These are phyloP conservation scores for Pelvicachromis taeniatus DNA, from an alignment of 2,113 vertebrate species.

Conservation along the genomic window DNA sequence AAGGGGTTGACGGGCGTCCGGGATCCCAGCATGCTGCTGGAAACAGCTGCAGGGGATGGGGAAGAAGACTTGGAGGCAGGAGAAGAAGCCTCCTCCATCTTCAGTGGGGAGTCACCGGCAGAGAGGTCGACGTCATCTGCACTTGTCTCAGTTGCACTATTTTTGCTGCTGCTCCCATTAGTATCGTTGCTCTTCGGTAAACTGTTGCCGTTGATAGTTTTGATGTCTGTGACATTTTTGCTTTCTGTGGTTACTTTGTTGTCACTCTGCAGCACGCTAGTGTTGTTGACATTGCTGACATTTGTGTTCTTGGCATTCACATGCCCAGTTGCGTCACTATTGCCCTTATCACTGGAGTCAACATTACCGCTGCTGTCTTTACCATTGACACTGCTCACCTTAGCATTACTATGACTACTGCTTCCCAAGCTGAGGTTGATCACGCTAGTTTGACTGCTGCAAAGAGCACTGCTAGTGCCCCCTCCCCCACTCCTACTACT, in stretches of 20 bases:
- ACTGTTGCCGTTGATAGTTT: background rate
- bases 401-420: conserved; percentile 41
- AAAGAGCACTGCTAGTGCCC: conserved; percentile 29
- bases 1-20: conserved; percentile 68
- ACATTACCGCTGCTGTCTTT: conserved; percentile 15
- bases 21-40: conserved; percentile 68
- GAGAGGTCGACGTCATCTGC: conserved; percentile 21
- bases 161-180: conserved; percentile 7
- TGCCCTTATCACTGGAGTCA: conserved; percentile 32
- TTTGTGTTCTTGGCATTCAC: background rate
- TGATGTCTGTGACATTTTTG: conserved; percentile 33
- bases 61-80: conserved; percentile 66
- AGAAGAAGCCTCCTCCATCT: conserved; percentile 47
- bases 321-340: background rate
- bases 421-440: conserved; percentile 63
- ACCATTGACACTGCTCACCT: conserved; percentile 26
- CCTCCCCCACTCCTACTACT: conserved; percentile 45
- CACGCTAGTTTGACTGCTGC: conserved; percentile 52
- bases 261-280: conserved; percentile 11
- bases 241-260: conserved; percentile 38
- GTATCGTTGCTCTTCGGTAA: conserved; percentile 7
- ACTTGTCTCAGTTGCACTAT: background rate
- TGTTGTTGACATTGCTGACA: conserved; percentile 7
- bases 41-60: conserved; percentile 62
- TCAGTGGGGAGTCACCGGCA: conserved; percentile 24